These are phyloP conservation scores for Acanthococcus lagerstroemiae DNA, from an alignment of 2,888 invertebrate species.

Conservation along the genomic window DNA sequence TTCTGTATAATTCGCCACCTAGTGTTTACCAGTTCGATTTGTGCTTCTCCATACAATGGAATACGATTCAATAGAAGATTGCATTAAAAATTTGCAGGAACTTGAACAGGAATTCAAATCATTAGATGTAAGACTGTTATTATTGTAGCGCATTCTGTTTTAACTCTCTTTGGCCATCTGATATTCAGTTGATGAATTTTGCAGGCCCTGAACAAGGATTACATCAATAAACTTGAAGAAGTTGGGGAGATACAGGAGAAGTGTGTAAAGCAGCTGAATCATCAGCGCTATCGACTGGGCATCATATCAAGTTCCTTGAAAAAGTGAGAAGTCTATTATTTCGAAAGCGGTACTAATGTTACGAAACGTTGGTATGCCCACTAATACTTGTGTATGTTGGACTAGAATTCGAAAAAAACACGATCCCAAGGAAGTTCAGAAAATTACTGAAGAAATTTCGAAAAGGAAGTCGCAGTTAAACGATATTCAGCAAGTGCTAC, in stretches of 20 bases:
- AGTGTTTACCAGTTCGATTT: neutral
- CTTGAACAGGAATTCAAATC: conserved; percentile 65
- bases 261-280: conserved; percentile 78
- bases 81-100: conserved; percentile 69
- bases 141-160: neutral
- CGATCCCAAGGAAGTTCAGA: conserved; percentile 39
- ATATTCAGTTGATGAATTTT: conserved; percentile 34
- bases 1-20: too few species aligned
- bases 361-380: too few species aligned
- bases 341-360: too few species aligned
- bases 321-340: conserved; percentile 51
- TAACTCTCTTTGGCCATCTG: neutral
- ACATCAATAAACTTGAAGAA: conserved; percentile 74
- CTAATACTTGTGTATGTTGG: too few species aligned
- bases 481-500: conserved; percentile 87
- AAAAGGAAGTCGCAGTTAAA: conserved; percentile 75
- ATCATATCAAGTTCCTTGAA: conserved; percentile 67
- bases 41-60: conserved; percentile 35
- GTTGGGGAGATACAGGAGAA: conserved; percentile 71
- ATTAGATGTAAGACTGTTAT: conserved; percentile 56
- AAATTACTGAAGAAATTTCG: conserved; percentile 64
- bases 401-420: conserved; percentile 40
- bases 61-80: conserved; percentile 41
- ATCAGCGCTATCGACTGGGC: conserved; percentile 82
- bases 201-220: conserved; percentile 69